phyloP scores from a whole-genome alignment of 2,113 vertebrate genomes.

The Aspiorhynchus laticeps region DNA sequence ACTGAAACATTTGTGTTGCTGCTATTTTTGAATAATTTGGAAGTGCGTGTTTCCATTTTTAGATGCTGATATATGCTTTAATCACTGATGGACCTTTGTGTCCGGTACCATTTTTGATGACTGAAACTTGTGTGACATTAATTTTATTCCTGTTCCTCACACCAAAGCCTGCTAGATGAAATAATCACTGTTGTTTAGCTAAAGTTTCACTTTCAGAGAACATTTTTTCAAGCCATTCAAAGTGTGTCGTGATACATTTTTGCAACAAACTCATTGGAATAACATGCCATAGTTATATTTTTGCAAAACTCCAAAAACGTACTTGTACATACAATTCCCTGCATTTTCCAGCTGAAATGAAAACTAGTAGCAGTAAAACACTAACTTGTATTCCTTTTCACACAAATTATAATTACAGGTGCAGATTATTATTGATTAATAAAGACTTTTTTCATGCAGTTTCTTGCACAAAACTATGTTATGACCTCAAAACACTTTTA shows the following conservation, averaged over 20 bases:
- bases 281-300: background rate
- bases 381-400: background rate
- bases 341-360: background rate
- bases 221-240: background rate
- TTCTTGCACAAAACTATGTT: background rate
- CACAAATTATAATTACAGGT: background rate
- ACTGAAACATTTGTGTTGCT: background rate
- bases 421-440: background rate
- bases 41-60: conserved; percentile 6
- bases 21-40: background rate
- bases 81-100: background rate
- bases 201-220: background rate
- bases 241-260: background rate
- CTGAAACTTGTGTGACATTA: background rate
- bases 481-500: background rate
- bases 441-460: background rate
- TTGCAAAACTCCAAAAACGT: background rate
- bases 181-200: background rate
- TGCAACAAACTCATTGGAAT: background rate
- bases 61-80: background rate
- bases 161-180: background rate
- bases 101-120: background rate
- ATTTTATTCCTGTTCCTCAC: background rate
- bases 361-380: background rate
- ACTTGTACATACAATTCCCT: background rate